These are phyloP conservation scores for Campylorhamphus procurvoides DNA, from an alignment of 2,113 vertebrate genomes.

Conservation along the genomic window DNA sequence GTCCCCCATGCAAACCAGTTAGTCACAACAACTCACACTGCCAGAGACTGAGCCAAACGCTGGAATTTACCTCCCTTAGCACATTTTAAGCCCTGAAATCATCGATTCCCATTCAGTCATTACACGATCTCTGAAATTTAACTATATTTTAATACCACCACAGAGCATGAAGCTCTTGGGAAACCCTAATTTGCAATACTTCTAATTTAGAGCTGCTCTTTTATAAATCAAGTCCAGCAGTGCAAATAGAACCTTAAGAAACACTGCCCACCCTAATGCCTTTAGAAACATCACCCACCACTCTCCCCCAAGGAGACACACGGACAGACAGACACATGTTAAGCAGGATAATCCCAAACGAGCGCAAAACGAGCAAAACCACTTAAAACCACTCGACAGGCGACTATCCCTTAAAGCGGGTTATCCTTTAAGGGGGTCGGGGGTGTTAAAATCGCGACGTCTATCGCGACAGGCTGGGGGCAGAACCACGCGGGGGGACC, in stretches of 20 bases:
- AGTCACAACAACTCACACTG: not conserved
- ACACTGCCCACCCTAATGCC: not conserved
- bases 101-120: not conserved
- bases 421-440: not conserved
- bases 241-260: not conserved
- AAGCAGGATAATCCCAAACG: not conserved
- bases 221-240: not conserved
- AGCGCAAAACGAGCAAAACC: not conserved
- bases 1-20: slow-evolving; percentile 35
- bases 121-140: not conserved
- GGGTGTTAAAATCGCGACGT: not conserved
- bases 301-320: not conserved
- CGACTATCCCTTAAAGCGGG: not conserved
- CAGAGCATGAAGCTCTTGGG: not conserved
- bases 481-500: not conserved
- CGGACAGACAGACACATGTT: too few relatives aligned
- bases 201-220: not conserved
- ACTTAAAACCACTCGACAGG: not conserved
- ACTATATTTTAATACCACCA: not conserved
- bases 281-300: not conserved
- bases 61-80: not conserved
- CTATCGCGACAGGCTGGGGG: not conserved
- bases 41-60: not conserved
- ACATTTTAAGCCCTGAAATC: not conserved
- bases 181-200: not conserved